Evolutionary conservation across 2,888 invertebrate species (phyloP).

Genomic region (Axea sp.): DNA sequence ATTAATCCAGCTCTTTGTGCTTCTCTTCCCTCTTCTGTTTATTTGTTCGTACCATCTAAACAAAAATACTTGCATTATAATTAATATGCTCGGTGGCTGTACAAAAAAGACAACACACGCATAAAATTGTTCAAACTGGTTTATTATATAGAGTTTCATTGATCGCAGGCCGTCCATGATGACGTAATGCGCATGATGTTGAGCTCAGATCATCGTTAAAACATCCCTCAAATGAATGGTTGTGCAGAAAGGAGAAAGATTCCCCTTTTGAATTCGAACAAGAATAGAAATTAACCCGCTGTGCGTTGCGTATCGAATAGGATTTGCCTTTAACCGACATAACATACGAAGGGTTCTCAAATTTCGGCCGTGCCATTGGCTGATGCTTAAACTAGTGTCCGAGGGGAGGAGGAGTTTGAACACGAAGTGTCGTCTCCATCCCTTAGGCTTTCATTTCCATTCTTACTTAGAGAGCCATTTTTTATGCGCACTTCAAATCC

Average conservation of each 20-base stretch:
- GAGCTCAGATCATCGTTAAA: conserved; percentile 58
- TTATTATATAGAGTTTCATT: conserved; percentile 44
- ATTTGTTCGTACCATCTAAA: conserved; percentile 7
- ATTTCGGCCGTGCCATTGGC: conserved; percentile 52
- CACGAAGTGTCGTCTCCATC: conserved; percentile 42
- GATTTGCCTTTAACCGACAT: conserved; percentile 61
- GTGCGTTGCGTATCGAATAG: conserved; percentile 52
- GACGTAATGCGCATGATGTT: conserved; percentile 50
- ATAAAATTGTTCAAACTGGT: conserved; percentile 39
- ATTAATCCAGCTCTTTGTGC: no score
- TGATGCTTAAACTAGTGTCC: conserved; percentile 14
- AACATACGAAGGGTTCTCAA: conserved; percentile 54
- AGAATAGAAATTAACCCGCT: conserved; percentile 58
- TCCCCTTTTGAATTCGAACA: conserved; percentile 41
- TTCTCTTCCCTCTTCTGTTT: background rate
- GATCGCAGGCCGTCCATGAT: conserved; percentile 53
- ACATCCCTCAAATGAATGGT: conserved; percentile 47
- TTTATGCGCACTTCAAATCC: conserved; percentile 36
- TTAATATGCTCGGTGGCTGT: conserved; percentile 4
- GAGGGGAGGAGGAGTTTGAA: conserved; percentile 58
- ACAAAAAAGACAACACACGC: conserved; percentile 21
- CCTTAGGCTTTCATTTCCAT: conserved; percentile 60
- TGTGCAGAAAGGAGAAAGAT: conserved; percentile 48
- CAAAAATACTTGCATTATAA: conserved; percentile 16
- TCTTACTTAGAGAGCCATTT: conserved; percentile 59